Base-by-base conservation (phyloP, 2,797 vertebrate species). In the Odontamblyopus lacepedii region DNA sequence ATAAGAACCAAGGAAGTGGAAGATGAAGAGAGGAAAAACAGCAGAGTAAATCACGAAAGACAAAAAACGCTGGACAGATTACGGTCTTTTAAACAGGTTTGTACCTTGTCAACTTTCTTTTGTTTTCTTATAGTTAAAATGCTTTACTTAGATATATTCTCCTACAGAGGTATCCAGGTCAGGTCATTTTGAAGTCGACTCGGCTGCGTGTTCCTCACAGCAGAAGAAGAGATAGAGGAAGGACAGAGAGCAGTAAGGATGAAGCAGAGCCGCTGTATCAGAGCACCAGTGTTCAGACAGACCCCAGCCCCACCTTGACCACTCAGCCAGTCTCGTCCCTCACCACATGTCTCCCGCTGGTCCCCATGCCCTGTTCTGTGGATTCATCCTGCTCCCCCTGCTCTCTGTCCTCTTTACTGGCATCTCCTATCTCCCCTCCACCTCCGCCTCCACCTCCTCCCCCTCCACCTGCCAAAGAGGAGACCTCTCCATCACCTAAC, bases 1-100 rank as follows among this genome's bases (percentile, higher is more conserved):
- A 84, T 86, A 70, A 83, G 92, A 91, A 93, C 92, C 73, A 90
- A 92, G 80, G 95, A 97, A 69, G 94, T 94, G 74, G 96, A 96
- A 78, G 96, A 97, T 77, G 96, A 98, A 67, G 96, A 97, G 80
- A 93, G 83, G 84, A 97, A 95, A 90, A 98, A 89, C 73, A 94
- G 91, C 72, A 95, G 96, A 93, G 96, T 98, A 69, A 96, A 95
- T 91, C 96, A 97, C 82, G 98, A 99, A 77, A 94, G 97, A 64
- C 98, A 98, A 87, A 96, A 90, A 86, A 99, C 97, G 11, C 86
- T 99, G 84, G 97, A 99, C 82, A 94, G 97, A 85, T 94, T 99
- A 73, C 96, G 97, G 72, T 96, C 94, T 32, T 99, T 99, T 90
- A 98, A 98, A 87, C 97, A 98, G 95, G 98, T 98, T 79, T 26